Base-by-base conservation (phyloP, 2,888 invertebrate genomes). In the Exocentrus adspersus region DNA sequence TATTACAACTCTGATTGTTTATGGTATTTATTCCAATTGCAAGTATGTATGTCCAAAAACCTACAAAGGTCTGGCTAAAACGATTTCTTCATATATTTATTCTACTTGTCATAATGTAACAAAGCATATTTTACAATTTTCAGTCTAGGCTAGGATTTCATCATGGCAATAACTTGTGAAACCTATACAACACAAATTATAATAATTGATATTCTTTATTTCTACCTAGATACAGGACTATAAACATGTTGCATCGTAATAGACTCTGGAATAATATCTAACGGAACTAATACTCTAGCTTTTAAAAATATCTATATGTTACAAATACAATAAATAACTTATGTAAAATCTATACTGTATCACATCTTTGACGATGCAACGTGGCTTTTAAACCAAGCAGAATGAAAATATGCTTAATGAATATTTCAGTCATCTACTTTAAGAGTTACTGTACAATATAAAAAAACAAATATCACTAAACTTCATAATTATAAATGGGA, bases 71-170 rank as follows among this genome's bases (percentile, higher is more conserved):
- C 64, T 42, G 56, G 32, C 63, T 59, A 68, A 59, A 63, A 72
- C 70, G 71, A 64, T 67, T 69, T 69, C 62, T 69, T 69, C 62
- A 69, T 71, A 71, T 72, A 63, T 64, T 70, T 70, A 66, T 64
- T 72, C 75, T 77, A 77, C 73, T 67, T 75, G 72, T 73, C 70
- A 69, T 74, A 72, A 69, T 71, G 68, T 80, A 79, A 79, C 77
- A 79, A 80, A 80, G 79, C 80, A 80, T 71, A 32, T 19, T 37
- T 74, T 67, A 67, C 72, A 68, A 71, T 74, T 75, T 76, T 81
- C 81, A 81, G 80, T 81, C 81, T 81, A 81, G 80, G 78, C 80
- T 81, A 81, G 78, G 79, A 80, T 79, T 79, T 80, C 78, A 79
- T 80, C 79, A 80, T 81, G 81, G 81, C 81, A 79, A 81, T 78